phyloP scores from a whole-genome alignment of 2,113 vertebrate genomes.

The Microcebus jonahi region DNA sequence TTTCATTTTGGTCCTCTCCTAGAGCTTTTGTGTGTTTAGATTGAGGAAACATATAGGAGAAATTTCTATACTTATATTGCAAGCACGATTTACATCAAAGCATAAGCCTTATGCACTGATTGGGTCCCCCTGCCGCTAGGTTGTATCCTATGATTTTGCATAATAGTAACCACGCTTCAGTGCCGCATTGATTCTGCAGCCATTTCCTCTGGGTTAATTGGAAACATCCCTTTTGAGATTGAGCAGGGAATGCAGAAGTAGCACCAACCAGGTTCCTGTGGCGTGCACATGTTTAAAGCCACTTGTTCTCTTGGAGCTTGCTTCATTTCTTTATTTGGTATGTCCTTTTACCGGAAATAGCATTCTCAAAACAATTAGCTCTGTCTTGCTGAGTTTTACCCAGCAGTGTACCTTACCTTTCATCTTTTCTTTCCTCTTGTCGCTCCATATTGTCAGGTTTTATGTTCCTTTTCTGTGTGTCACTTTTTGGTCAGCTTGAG shows the following conservation, averaged over 20 bases:
- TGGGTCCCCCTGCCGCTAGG: background rate
- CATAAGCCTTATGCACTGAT: background rate
- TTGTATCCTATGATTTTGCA: background rate
- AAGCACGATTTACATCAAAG: constrained; percentile 47
- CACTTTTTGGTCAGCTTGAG: background rate
- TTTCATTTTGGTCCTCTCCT: constrained; percentile 52
- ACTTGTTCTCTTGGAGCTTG: background rate
- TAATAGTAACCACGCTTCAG: background rate
- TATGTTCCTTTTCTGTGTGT: background rate
- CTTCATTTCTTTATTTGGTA: background rate
- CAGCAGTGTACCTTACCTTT: background rate
- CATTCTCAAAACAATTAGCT: background rate
- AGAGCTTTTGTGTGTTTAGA: constrained; percentile 49
- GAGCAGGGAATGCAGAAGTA: background rate
- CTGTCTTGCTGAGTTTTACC: background rate
- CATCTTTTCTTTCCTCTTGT: background rate
- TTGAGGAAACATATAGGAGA: background rate
- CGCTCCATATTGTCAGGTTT: background rate
- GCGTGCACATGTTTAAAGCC: background rate
- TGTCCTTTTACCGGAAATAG: background rate
- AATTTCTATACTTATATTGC: constrained; percentile 34
- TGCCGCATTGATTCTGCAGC: background rate
- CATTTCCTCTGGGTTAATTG: background rate
- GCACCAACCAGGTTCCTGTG: background rate
- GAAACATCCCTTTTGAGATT: background rate